phyloP scores from a whole-genome alignment of 2,113 vertebrate species.

The Aspiorhynchus laticeps region DNA sequence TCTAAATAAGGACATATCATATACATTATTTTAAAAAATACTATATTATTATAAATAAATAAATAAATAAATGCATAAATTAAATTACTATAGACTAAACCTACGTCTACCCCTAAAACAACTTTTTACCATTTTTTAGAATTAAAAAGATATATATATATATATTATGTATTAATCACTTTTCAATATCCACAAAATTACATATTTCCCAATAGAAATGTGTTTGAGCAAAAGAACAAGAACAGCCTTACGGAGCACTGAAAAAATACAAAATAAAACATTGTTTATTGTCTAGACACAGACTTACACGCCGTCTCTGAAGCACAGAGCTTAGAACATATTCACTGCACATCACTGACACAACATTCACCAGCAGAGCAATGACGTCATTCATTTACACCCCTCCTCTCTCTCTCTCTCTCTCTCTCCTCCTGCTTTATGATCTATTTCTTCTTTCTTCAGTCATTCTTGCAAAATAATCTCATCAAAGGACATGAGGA shows the following conservation, averaged over 20 bases:
- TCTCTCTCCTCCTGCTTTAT: background rate
- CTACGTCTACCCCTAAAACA: background rate
- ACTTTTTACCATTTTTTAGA: background rate
- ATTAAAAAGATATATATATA: background rate
- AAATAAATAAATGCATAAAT: background rate
- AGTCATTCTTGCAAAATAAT: conserved; percentile 34
- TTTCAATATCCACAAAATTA: background rate
- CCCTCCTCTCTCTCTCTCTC: background rate
- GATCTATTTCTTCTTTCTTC: conserved; percentile 20
- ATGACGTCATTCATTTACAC: conserved; percentile 28
- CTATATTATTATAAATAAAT: background rate
- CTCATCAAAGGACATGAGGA: conserved; percentile 45
- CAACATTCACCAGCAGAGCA: conserved; percentile 28
- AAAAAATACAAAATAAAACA: background rate
- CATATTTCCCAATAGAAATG: background rate
- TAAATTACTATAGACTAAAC: background rate
- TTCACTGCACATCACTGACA: conserved; percentile 33
- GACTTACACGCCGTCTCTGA: background rate
- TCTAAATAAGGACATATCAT: background rate
- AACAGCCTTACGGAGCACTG: background rate
- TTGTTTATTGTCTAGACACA: background rate
- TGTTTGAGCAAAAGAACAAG: background rate
- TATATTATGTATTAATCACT: background rate
- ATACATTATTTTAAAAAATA: background rate
- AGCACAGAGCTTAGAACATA: background rate